Conservation (phyloP, 2,797 vertebrate genomes). For the Sandelia bainsii region DNA sequence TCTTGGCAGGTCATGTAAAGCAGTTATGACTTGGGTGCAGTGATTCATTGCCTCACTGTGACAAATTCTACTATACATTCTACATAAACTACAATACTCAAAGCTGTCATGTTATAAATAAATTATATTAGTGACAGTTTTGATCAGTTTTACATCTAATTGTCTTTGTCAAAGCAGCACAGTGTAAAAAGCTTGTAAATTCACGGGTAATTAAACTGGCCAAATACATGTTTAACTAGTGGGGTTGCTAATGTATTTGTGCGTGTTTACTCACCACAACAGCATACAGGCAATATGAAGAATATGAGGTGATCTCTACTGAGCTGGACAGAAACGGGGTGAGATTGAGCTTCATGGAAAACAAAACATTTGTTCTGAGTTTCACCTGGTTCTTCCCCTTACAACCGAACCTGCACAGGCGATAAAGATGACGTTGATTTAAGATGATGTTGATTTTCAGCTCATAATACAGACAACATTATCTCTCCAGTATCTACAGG, state of each 20-base stretch:
- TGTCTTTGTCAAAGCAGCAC: too few relatives aligned
- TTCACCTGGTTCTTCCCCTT: slow-evolving; percentile 86
- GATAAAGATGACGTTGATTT: background rate
- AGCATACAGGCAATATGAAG: slow-evolving; percentile 86
- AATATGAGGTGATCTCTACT: slow-evolving; percentile 72
- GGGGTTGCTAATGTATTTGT: background rate
- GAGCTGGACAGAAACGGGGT: slow-evolving; percentile 81
- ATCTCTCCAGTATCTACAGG: background rate
- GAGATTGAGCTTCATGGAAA: slow-evolving; percentile 85
- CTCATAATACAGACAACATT: background rate
- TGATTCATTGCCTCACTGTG: too few relatives aligned
- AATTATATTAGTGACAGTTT: too few relatives aligned
- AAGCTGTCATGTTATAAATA: background rate
- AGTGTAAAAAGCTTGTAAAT: background rate
- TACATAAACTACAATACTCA: too few relatives aligned
- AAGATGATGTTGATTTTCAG: background rate
- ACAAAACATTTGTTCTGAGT: slow-evolving; percentile 85
- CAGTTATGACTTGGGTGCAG: background rate
- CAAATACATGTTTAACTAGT: background rate
- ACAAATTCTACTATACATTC: too few relatives aligned
- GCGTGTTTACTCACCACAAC: slow-evolving; percentile 86
- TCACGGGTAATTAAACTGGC: background rate
- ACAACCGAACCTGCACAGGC: slow-evolving; percentile 85
- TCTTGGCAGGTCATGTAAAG: too few relatives aligned
- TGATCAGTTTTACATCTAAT: too few relatives aligned